Base-by-base conservation (phyloP, 2,113 vertebrate genomes). In the Phalacrocorax aristotelis region DNA sequence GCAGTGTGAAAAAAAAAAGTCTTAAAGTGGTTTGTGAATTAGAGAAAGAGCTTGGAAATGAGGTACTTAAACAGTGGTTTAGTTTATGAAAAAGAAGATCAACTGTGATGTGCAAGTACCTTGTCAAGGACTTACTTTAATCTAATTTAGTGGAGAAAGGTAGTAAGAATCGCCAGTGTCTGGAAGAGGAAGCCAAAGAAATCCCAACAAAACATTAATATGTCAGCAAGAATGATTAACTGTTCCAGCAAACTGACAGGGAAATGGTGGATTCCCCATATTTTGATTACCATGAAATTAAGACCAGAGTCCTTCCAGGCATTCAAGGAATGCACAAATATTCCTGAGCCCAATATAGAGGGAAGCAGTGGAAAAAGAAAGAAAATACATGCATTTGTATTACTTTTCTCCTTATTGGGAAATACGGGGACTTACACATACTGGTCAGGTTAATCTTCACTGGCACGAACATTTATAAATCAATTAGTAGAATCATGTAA, bases 401-500 rank as follows among this genome's bases (percentile, higher is more conserved):
- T 20, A 6, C 4, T 48, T 44, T 12, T 9, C 14, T 25, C 48
- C 44, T 54, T 23, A 0, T 4, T 42, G 60, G 60, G 57, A 69
- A 46, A 30, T 15, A 21, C 1, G 0, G 42, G 6, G 12, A 7
- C 18, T 51, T 68, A 15, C 7, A 1, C 7, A 10, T 15, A 4
- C 19, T 1, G 14, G 10, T n/a, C 80, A 55, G 42, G 70, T 15
- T 34, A 4, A 30, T 14, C 38, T 36, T n/a, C 80, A 21, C 18
- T 38, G 36, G 27, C 49, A 81, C 9, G 29, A 71, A n/a, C 29
- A 27, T 10, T 46, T 26, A 6, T 3, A 42, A 61, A n/a, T 6
- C 40, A 32, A 11, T 11, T 2, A 30, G 11, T 30, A 38, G 15
- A 40, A 19, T 34, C 54, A 26, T 11, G 32, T 55, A 75, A 57